A percentile compares a stretch with the other conserved stretches of the same genome.
These are phyloP conservation scores for Perizoma affinitatum DNA, from an alignment of 2,888 invertebrate species.

Conservation along the genomic window DNA sequence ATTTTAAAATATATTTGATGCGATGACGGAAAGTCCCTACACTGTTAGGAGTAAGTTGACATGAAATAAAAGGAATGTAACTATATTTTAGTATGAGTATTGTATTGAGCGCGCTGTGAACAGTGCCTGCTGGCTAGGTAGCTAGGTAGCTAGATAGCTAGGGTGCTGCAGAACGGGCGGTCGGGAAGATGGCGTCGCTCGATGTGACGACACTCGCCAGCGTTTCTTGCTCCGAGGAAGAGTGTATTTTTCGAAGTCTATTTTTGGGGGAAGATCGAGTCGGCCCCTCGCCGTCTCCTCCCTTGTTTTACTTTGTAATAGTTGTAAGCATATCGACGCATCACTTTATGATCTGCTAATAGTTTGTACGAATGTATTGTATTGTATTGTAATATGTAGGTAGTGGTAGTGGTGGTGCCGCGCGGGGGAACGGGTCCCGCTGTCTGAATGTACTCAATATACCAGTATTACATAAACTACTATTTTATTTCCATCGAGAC, in stretches of 20 bases:
- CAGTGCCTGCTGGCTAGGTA: too few species aligned
- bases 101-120: too few species aligned
- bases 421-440: too few species aligned
- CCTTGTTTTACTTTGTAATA: background rate
- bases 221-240: background rate
- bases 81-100: too few species aligned
- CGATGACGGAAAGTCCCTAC: too few species aligned
- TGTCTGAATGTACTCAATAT: slow-evolving; percentile 54
- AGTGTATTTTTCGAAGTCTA: slow-evolving; percentile 46
- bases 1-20: too few species aligned
- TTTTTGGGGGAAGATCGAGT: slow-evolving; percentile 27
- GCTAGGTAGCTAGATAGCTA: too few species aligned
- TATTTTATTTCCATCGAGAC: slow-evolving; percentile 21
- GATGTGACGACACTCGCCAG: background rate
- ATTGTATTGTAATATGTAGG: background rate
- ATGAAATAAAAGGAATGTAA: too few species aligned
- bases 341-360: slow-evolving; percentile 17
- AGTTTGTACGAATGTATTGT: slow-evolving; percentile 18
- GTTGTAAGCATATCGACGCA: slow-evolving; percentile 22
- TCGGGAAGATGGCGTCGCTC: too few species aligned
- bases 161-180: too few species aligned
- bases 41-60: too few species aligned
- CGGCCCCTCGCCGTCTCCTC: slow-evolving; percentile 2
- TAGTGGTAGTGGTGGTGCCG: background rate
- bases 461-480: slow-evolving; percentile 56